Evolutionary conservation across 2,888 invertebrate species (phyloP).

Genomic region (Ptychoptera contaminata): DNA sequence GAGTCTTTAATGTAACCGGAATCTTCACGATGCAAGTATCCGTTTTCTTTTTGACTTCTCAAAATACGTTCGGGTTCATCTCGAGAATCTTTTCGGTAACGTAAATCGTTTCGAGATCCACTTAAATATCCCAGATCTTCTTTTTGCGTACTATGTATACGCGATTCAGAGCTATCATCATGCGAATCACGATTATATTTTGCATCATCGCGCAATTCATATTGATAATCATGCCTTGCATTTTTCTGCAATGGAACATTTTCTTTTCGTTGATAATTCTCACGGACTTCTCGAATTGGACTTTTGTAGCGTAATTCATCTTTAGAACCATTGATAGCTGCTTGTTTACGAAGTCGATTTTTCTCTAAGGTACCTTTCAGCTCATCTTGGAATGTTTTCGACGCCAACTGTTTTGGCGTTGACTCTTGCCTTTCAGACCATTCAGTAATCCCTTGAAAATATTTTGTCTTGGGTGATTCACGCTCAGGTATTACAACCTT

Average conservation of each 20-base stretch:
- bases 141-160: constrained; percentile 21
- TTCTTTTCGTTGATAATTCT: constrained; percentile 14
- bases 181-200: constrained; percentile 21
- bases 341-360: constrained; percentile 16
- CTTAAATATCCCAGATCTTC: constrained; percentile 20
- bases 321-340: constrained; percentile 17
- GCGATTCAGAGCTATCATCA: constrained; percentile 24
- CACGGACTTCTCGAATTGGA: constrained; percentile 2
- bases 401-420: constrained; percentile 24
- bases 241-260: constrained; percentile 26
- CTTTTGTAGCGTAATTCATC: constrained; percentile 12
- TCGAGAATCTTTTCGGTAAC: constrained; percentile 17
- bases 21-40: constrained; percentile 17
- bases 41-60: constrained; percentile 12
- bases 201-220: constrained; percentile 24
- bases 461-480: constrained; percentile 33
- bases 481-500: constrained; percentile 38
- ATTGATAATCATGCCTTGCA: constrained; percentile 11
- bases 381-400: constrained; percentile 30
- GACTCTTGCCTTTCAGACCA: constrained; percentile 53
- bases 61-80: constrained; percentile 15
- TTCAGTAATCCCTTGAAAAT: constrained; percentile 61
- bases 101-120: constrained; percentile 20
- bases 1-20: constrained; percentile 19
- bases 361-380: constrained; percentile 27